phyloP scores from a whole-genome alignment of 2,888 invertebrate genomes.

The Dendrolimus houi region DNA sequence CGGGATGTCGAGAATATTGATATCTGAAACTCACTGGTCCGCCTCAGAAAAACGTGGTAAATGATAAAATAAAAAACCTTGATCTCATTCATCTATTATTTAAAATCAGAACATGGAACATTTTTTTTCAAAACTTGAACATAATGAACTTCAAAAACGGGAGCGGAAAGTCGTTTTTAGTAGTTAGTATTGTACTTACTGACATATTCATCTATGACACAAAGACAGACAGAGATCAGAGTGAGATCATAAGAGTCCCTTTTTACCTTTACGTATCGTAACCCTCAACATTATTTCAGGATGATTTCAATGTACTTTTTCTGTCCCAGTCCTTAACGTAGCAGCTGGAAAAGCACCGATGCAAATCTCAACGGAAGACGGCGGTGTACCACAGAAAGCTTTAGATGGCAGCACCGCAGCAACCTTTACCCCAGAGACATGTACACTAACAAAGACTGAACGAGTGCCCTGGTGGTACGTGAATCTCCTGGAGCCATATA shows the following conservation, averaged over 20 bases:
- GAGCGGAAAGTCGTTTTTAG: background rate
- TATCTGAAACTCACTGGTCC: too few species aligned
- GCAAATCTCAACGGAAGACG: conserved; percentile 90
- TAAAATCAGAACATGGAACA: too few species aligned
- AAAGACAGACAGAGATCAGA: background rate
- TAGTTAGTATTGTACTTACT: conserved; percentile 12
- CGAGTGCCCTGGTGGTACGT: conserved; percentile 97
- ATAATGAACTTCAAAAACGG: too few species aligned
- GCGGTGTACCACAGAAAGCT: conserved; percentile 92
- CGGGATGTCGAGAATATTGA: too few species aligned
- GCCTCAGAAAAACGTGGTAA: too few species aligned
- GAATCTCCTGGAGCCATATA: conserved; percentile 94
- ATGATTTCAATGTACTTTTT: conserved; percentile 1
- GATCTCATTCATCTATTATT: too few species aligned
- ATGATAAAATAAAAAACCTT: too few species aligned
- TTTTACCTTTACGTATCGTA: background rate
- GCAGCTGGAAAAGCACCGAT: conserved; percentile 97
- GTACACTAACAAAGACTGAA: conserved; percentile 90
- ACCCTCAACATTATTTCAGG: background rate
- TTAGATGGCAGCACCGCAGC: conserved; percentile 93
- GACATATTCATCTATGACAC: conserved; percentile 7
- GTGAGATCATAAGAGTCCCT: background rate
- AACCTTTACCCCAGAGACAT: conserved; percentile 88
- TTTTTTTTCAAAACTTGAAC: too few species aligned
- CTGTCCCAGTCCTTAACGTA: conserved; percentile 88